Evolutionary conservation across 2,113 vertebrate species (phyloP).

Genomic region (Astatoreochromis straeleni): DNA sequence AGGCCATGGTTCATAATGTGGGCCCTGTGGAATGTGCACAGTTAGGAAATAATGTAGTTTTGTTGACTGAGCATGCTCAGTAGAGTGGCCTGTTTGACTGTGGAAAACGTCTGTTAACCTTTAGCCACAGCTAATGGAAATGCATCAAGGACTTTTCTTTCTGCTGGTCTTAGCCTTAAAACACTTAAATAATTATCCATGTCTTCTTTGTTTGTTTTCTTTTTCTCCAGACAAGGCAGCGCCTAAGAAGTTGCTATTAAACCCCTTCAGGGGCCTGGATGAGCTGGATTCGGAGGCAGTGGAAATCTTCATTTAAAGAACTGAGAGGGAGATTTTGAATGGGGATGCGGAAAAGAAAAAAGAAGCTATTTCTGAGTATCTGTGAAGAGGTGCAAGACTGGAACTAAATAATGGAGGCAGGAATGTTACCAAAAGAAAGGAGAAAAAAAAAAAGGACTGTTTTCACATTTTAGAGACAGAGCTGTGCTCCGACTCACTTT

Average conservation of each 20-base stretch:
- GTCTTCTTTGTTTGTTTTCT: not conserved
- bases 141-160: not conserved
- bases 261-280: constrained; percentile 65
- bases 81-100: constrained; percentile 13
- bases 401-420: constrained; percentile 30
- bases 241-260: constrained; percentile 40
- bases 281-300: constrained; percentile 66
- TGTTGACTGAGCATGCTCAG: constrained; percentile 51
- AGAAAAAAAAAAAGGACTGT: not conserved
- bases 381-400: constrained; percentile 39
- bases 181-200: not conserved
- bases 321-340: not conserved
- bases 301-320: constrained; percentile 72
- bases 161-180: not conserved
- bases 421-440: constrained; percentile 36
- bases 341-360: not conserved
- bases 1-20: constrained; percentile 46
- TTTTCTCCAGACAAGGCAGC: constrained; percentile 39
- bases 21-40: constrained; percentile 48
- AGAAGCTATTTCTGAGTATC: constrained; percentile 10
- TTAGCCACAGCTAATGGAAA: constrained; percentile 27
- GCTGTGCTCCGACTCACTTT: constrained; percentile 55
- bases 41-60: constrained; percentile 45
- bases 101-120: constrained; percentile 49
- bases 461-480: constrained; percentile 44